phyloP scores from a whole-genome alignment of 2,888 invertebrate genomes.

The Laspeyria flexula region DNA sequence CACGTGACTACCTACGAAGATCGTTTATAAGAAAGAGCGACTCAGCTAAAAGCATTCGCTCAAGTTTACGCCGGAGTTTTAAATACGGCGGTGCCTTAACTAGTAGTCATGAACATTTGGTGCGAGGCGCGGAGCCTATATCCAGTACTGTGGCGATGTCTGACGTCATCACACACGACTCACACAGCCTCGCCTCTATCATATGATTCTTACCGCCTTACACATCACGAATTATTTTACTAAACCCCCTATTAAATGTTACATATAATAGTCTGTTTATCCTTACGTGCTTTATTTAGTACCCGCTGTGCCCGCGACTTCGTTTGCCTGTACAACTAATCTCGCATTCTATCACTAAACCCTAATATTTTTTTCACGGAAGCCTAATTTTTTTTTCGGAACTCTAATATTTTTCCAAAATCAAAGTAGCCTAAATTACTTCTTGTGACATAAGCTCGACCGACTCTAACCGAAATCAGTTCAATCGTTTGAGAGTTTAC shows the following conservation, averaged over 20 bases:
- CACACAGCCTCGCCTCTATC: slow-evolving; percentile 71
- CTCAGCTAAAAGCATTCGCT: slow-evolving; percentile 74
- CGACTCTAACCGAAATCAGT: too few species aligned
- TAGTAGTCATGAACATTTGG: slow-evolving; percentile 86
- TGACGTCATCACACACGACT: slow-evolving; percentile 49
- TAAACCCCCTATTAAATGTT: not conserved
- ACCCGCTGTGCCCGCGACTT: too few species aligned
- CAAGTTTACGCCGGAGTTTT: slow-evolving; percentile 75
- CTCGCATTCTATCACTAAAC: too few species aligned
- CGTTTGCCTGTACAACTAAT: too few species aligned
- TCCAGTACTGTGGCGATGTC: slow-evolving; percentile 82
- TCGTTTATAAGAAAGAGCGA: slow-evolving; percentile 78
- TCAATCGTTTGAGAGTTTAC: too few species aligned
- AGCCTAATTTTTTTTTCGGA: too few species aligned
- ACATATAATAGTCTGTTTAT: not conserved
- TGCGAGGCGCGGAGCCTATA: slow-evolving; percentile 87
- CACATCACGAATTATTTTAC: slow-evolving; percentile 10
- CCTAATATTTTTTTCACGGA: too few species aligned
- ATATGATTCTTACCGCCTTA: slow-evolving; percentile 53
- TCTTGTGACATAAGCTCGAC: too few species aligned
- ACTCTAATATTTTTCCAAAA: too few species aligned
- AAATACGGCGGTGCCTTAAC: slow-evolving; percentile 74
- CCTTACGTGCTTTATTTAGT: too few species aligned
- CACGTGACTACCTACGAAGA: slow-evolving; percentile 69
- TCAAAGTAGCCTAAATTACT: too few species aligned